Conservation (phyloP, 2,888 invertebrate species). For the Hydrotaea diabolus region DNA sequence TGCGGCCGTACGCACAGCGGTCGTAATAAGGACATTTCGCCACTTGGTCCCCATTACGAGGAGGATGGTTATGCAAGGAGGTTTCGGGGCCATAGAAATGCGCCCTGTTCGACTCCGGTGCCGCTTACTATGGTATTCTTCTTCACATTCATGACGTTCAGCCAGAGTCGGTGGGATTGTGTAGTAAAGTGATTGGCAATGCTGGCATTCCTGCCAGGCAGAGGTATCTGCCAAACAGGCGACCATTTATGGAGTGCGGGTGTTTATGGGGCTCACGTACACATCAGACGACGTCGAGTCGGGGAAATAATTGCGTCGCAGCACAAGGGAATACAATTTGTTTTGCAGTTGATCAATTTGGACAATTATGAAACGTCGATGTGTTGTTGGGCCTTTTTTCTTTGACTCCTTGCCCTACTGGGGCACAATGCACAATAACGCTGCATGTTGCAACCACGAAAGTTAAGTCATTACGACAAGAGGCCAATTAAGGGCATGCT, state of each 20-base stretch:
- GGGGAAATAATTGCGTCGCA: neutral
- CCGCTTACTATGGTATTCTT: too few relatives aligned
- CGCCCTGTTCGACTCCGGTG: too few relatives aligned
- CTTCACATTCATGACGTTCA: too few relatives aligned
- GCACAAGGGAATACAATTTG: neutral
- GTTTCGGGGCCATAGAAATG: too few relatives aligned
- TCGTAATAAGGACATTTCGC: too few relatives aligned
- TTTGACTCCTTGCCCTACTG: slow-evolving; percentile 2
- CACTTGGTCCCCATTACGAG: too few relatives aligned
- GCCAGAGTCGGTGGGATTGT: too few relatives aligned
- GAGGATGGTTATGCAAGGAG: too few relatives aligned
- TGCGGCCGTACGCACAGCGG: too few relatives aligned
- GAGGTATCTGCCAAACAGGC: neutral
- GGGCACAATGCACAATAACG: too few relatives aligned
- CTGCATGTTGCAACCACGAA: slow-evolving; percentile 53
- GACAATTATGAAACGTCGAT: slow-evolving; percentile 66
- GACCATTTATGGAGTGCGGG: slow-evolving; percentile 60
- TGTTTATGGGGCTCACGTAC: slow-evolving; percentile 54
- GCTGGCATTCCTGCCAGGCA: too few relatives aligned
- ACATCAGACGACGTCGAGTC: slow-evolving; percentile 3
- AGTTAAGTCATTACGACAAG: slow-evolving; percentile 64
- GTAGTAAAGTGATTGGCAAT: too few relatives aligned
- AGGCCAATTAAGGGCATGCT: slow-evolving; percentile 64
- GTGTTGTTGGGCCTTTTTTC: slow-evolving; percentile 55
- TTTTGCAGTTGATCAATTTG: slow-evolving; percentile 65